Evolutionary conservation across 2,888 invertebrate species (phyloP).

Genomic region (Mycalesis mineus): DNA sequence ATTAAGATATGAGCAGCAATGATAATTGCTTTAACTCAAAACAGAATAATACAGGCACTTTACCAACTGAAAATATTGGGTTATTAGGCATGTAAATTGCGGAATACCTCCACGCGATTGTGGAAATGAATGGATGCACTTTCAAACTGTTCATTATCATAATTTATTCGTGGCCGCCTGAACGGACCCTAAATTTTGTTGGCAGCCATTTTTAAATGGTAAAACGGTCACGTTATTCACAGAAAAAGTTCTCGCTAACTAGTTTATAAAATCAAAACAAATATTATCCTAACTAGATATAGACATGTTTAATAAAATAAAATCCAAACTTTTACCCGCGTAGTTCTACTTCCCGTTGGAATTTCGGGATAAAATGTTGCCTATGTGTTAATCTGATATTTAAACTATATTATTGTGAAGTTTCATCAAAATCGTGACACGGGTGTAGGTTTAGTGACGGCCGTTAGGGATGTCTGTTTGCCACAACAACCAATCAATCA

Average conservation of each 20-base stretch:
- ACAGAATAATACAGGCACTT: not conserved
- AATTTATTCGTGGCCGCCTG: conserved; percentile 71
- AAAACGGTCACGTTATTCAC: conserved; percentile 35
- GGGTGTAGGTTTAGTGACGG: too few species aligned
- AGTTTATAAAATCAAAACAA: not conserved
- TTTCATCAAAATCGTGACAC: too few species aligned
- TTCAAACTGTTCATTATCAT: conserved; percentile 73
- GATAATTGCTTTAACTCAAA: not conserved
- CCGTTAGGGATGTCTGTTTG: too few species aligned
- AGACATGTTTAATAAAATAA: too few species aligned
- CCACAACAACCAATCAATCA: too few species aligned
- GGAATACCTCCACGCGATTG: conserved; percentile 56
- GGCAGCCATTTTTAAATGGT: conserved; percentile 51
- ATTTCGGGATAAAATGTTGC: too few species aligned
- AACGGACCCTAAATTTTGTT: conserved; percentile 1
- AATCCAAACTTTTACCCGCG: too few species aligned
- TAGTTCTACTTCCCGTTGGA: too few species aligned
- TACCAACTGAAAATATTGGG: conserved; percentile 9
- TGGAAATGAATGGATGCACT: conserved; percentile 68
- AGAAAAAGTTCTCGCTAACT: not conserved
- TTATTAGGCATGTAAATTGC: conserved; percentile 61
- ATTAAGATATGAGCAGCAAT: too few species aligned
- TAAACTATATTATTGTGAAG: too few species aligned
- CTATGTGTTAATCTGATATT: too few species aligned
- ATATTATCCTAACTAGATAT: too few species aligned